A percentile compares a stretch with the other conserved stretches of the same genome.
phyloP scores from a whole-genome alignment of 1,140 invertebrate species.

The Lycorma delicatula region DNA sequence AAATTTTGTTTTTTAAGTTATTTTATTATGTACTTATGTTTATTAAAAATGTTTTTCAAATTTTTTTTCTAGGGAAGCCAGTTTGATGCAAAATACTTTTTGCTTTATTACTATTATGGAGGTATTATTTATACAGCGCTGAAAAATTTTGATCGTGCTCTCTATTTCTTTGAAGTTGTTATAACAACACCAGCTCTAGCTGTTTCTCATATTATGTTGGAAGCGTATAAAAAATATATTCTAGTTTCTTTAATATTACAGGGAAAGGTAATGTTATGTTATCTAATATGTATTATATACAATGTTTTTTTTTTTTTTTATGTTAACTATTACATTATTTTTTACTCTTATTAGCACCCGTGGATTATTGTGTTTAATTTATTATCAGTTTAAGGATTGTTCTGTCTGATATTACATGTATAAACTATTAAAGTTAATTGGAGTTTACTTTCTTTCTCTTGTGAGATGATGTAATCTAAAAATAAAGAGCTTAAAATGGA shows the following conservation, averaged over 20 bases:
- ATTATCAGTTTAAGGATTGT: too few species aligned
- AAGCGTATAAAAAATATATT: slow-evolving; percentile 94
- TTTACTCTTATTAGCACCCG: neutral
- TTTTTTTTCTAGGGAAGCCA: slow-evolving; percentile 50
- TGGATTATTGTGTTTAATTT: neutral
- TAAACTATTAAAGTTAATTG: too few species aligned
- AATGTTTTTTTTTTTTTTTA: too few species aligned
- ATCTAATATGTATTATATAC: neutral
- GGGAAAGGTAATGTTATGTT: slow-evolving; percentile 58
- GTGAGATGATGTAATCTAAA: too few species aligned
- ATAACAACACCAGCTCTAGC: slow-evolving; percentile 87
- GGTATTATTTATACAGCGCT: slow-evolving; percentile 92
- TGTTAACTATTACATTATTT: too few species aligned
- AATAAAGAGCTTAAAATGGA: too few species aligned
- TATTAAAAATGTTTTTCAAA: neutral
- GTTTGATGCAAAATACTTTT: slow-evolving; percentile 86
- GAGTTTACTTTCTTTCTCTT: too few species aligned
- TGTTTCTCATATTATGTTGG: slow-evolving; percentile 93
- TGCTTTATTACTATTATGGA: slow-evolving; percentile 94
- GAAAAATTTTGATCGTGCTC: slow-evolving; percentile 84
- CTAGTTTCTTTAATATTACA: slow-evolving; percentile 83
- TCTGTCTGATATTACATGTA: too few species aligned
- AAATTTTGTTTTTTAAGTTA: too few species aligned
- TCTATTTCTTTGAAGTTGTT: slow-evolving; percentile 93
- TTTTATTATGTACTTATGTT: too few species aligned